These are phyloP conservation scores for Parus major DNA, from an alignment of 2,113 vertebrate genomes.

Conservation along the genomic window DNA sequence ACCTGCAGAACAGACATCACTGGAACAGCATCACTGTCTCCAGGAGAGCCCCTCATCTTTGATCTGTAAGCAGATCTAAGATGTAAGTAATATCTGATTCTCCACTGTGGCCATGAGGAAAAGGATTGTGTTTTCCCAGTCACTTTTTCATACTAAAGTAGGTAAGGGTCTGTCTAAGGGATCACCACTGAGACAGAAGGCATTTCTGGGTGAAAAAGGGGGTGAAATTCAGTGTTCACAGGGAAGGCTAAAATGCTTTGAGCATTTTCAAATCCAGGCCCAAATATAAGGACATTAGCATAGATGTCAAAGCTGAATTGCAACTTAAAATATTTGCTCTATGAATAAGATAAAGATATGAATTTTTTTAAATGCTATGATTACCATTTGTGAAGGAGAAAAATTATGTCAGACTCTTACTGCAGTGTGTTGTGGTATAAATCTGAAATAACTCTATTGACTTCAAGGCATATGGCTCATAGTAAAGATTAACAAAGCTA, in stretches of 20 bases:
- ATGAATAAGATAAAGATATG: neutral
- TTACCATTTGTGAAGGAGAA: neutral
- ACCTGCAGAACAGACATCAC: neutral
- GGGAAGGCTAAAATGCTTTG: neutral
- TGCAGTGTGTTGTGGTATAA: neutral
- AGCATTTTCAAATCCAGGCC: neutral
- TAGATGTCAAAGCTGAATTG: constrained; percentile 10
- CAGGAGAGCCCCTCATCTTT: neutral
- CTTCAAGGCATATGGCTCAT: constrained; percentile 56
- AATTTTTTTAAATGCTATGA: neutral
- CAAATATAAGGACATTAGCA: neutral
- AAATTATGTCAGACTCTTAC: neutral
- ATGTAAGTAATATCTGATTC: neutral
- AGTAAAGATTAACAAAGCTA: constrained; percentile 60
- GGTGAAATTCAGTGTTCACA: neutral
- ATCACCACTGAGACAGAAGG: neutral
- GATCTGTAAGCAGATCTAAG: neutral
- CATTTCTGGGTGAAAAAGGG: neutral
- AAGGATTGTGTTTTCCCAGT: neutral
- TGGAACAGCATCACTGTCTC: neutral
- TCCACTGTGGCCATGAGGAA: neutral
- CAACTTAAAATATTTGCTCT: neutral
- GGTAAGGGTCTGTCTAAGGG: neutral
- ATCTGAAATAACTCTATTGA: constrained; percentile 50
- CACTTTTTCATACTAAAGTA: neutral